Evolutionary conservation across 2,797 vertebrate species (phyloP).

Genomic region (Sebastes itinus): DNA sequence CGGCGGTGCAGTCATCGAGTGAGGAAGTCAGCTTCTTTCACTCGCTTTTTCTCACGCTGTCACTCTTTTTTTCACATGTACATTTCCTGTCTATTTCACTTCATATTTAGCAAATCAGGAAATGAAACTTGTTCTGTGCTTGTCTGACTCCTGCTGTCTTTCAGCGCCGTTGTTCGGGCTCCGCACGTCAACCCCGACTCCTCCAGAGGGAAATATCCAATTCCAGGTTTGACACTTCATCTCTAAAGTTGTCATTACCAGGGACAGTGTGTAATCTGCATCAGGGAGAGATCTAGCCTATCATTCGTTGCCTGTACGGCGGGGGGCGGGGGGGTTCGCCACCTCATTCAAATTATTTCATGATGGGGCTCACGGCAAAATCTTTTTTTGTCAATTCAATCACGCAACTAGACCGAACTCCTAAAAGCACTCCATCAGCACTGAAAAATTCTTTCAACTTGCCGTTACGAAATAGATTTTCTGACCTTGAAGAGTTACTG

Average conservation of each 20-base stretch:
- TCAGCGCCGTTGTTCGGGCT: not conserved
- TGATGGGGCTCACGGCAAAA: conserved; percentile 5
- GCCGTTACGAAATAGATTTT: conserved; percentile 5
- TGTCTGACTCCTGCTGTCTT: not conserved
- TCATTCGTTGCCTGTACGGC: not conserved
- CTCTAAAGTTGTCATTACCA: conserved; percentile 7
- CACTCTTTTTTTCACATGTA: not conserved
- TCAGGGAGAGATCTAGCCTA: not conserved
- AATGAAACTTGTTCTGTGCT: not conserved
- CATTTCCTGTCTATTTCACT: not conserved
- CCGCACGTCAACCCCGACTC: not conserved
- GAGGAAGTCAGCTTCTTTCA: not conserved
- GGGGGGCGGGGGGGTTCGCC: not conserved
- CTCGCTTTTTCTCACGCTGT: not conserved
- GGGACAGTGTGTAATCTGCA: conserved; percentile 1
- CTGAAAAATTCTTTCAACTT: not conserved
- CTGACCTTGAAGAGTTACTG: conserved; percentile 21
- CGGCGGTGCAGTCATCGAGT: not conserved
- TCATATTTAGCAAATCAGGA: conserved; percentile 14
- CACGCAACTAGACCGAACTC: not conserved
- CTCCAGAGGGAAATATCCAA: conserved; percentile 12
- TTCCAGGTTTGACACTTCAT: conserved; percentile 24
- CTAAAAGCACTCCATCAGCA: not conserved
- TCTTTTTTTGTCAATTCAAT: not conserved
- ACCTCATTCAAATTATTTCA: conserved; percentile 4